These are phyloP conservation scores for Pteruthius melanotis DNA, from an alignment of 2,113 vertebrate genomes.

Conservation along the genomic window DNA sequence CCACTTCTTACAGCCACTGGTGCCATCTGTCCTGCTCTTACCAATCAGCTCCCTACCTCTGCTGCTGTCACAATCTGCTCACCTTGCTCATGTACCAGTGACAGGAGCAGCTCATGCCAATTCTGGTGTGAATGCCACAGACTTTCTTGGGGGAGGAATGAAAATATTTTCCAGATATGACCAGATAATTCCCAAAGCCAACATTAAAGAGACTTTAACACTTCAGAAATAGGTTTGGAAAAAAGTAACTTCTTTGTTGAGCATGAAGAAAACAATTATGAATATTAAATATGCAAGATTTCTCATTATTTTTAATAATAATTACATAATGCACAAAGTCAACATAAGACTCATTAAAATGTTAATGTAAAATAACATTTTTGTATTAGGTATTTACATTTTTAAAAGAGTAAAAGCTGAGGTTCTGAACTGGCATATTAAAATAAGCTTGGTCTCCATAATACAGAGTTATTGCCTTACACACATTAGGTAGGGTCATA, in stretches of 20 bases:
- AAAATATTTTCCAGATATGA: neutral
- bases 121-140: neutral
- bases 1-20: neutral
- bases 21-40: neutral
- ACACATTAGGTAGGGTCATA: neutral
- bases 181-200: neutral
- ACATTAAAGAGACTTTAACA: neutral
- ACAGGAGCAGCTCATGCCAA: neutral
- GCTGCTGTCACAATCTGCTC: neutral
- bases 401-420: neutral
- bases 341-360: constrained; percentile 56
- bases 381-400: constrained; percentile 40
- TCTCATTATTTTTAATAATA: constrained; percentile 16
- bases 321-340: constrained; percentile 42
- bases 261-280: constrained; percentile 16
- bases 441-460: neutral
- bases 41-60: neutral
- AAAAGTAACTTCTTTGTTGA: neutral
- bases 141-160: neutral
- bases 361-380: constrained; percentile 60
- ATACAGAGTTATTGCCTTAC: neutral
- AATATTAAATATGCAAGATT: constrained; percentile 25
- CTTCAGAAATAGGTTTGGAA: neutral
- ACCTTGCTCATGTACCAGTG: accelerated
- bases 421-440: neutral